These are phyloP conservation scores for Philaethria dido DNA, from an alignment of 2,888 invertebrate species.

Conservation along the genomic window DNA sequence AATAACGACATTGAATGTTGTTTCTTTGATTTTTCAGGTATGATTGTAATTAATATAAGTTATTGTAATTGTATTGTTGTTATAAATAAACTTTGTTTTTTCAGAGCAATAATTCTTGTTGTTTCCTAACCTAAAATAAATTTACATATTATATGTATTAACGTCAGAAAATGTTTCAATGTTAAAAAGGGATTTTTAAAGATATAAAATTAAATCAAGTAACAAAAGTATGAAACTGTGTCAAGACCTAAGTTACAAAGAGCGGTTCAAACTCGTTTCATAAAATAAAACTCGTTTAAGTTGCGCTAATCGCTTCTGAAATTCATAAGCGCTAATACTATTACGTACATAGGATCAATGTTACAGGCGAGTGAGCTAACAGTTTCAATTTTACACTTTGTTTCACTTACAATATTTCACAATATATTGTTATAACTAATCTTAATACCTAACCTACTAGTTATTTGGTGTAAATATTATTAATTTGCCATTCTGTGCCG, in stretches of 20 bases:
- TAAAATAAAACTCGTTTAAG: conserved; percentile 43
- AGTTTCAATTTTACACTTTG: conserved; percentile 6
- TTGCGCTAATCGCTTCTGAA: conserved; percentile 43
- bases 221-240: conserved; percentile 40
- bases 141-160: too few species aligned
- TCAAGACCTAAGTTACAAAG: conserved; percentile 43
- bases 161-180: neutral
- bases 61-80: too few species aligned
- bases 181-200: conserved; percentile 30
- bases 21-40: too few species aligned
- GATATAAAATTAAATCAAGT: conserved; percentile 38
- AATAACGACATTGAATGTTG: too few species aligned
- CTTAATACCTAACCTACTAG: neutral
- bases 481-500: neutral
- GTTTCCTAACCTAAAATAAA: too few species aligned
- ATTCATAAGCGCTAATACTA: conserved; percentile 35
- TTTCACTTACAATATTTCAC: neutral
- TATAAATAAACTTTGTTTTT: too few species aligned
- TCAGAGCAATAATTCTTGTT: too few species aligned
- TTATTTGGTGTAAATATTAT: neutral
- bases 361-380: conserved; percentile 3
- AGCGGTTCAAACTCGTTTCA: conserved; percentile 38
- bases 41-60: too few species aligned
- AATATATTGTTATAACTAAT: neutral
- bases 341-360: conserved; percentile 32